Base-by-base conservation (phyloP, 2,797 vertebrate species). In the Syngnathus rostellatus region DNA sequence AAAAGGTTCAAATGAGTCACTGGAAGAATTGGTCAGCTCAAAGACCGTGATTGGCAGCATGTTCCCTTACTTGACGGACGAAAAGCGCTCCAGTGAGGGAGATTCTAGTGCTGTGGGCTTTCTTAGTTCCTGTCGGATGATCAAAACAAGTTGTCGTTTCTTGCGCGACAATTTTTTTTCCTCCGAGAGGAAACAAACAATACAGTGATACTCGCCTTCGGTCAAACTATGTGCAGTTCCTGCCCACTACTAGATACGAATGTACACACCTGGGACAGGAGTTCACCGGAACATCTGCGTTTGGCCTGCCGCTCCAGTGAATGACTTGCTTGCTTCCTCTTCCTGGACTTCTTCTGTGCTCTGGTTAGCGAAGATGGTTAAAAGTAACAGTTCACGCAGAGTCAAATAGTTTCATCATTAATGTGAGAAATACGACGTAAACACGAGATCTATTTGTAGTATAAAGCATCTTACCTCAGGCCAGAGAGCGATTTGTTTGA, bases 301-400 rank as follows among this genome's bases (percentile, higher is more conserved):
- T 89, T 94, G 74, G 93, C 93, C 81, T 94, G 90, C 53, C 91
- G 92, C 83, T 95, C 94, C 79, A 93, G 90, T 72, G 92, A 92
- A 75, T 90, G 90, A 69, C 88, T 82, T 75, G 90, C 92, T 73
- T 93, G 92, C 78, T 95, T 98, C 91, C 90, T 94, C 83, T 93
- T 94, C 82, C 89, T 97, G 76, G 92, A 93, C 84, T 93, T 95
- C 85, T 90, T 94, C 72, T 92, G 91, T 79, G 91, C 86, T 81
- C 94, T 94, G 82, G 31, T 98, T 99, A 72, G 89, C 94, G 83
- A 43, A 43, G 41, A 43, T 43, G 41, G 41, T 43, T 43, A 12
- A 43, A 43, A 43, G 31, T 31, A 31, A 31, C 31, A 31, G 31
- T 31, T 31, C 31, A 31, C 31, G 31, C 31, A 31, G 31, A 31